phyloP scores from a whole-genome alignment of 2,113 vertebrate species.

The Pao palembangensis region DNA sequence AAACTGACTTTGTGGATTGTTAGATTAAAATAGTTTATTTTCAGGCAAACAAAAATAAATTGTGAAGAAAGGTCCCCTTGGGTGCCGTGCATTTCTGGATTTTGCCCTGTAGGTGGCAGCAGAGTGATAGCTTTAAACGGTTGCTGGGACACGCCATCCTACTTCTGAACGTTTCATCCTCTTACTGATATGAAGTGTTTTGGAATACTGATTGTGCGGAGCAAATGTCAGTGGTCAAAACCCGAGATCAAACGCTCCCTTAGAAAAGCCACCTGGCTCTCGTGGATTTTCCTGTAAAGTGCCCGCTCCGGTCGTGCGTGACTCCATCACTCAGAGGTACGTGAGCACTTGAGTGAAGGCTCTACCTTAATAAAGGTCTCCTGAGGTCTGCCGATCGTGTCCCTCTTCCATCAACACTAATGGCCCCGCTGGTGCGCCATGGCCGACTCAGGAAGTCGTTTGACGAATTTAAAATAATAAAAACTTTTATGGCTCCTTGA shows the following conservation, averaged over 20 bases:
- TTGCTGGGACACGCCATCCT: too few species aligned
- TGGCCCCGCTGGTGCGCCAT: conserved; percentile 75
- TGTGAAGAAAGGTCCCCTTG: conserved; percentile 2
- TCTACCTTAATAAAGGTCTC: conserved; percentile 77
- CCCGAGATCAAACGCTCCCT: conserved; percentile 25
- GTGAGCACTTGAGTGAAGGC: conserved; percentile 74
- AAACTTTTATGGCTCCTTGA: not conserved
- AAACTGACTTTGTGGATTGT: not conserved
- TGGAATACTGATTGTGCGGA: conserved; percentile 2
- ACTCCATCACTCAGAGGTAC: conserved; percentile 24
- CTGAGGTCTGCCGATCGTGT: conserved; percentile 77
- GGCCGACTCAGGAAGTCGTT: conserved; percentile 8
- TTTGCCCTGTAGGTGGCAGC: conserved; percentile 55
- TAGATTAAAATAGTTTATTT: conserved; percentile 19
- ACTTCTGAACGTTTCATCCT: not conserved
- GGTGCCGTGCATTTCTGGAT: not conserved
- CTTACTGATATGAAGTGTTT: not conserved
- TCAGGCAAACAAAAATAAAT: not conserved
- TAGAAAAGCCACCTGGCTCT: conserved; percentile 47
- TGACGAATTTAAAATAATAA: not conserved
- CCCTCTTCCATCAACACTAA: conserved; percentile 79
- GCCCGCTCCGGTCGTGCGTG: conserved; percentile 33
- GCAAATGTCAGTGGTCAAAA: conserved; percentile 18
- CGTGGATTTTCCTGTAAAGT: conserved; percentile 67
- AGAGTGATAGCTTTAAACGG: not conserved